These are phyloP conservation scores for Poeciliopsis retropinna DNA, from an alignment of 2,113 vertebrate species.

Conservation along the genomic window DNA sequence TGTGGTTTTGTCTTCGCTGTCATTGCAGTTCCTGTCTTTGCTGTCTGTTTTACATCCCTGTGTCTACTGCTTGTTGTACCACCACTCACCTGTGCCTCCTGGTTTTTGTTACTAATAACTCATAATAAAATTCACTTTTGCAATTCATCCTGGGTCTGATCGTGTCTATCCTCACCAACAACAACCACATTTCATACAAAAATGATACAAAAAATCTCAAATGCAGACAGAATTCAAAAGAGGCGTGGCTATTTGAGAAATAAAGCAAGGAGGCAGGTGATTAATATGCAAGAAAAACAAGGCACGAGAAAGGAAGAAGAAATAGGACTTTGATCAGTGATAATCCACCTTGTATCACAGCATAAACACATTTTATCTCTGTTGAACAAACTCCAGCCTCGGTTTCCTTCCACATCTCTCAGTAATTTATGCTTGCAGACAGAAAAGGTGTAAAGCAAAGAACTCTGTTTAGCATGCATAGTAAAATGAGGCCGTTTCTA, in stretches of 20 bases:
- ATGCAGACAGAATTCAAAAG: neutral
- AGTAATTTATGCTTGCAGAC: conserved; percentile 9
- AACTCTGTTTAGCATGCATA: neutral
- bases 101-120: no score
- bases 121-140: no score
- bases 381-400: conserved; percentile 62
- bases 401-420: conserved; percentile 53
- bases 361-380: conserved; percentile 53
- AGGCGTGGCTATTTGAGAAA: conserved; percentile 24
- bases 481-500: conserved; percentile 23
- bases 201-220: no score
- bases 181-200: no score
- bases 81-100: no score
- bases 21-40: no score
- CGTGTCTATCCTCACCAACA: no score
- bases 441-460: conserved; percentile 2
- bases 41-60: no score
- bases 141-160: no score
- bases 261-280: conserved; percentile 38
- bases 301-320: conserved; percentile 14
- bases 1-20: no score
- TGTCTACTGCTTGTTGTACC: no score
- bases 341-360: neutral
- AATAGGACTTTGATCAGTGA: conserved; percentile 35
- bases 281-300: conserved; percentile 55